These are phyloP conservation scores for Eurosta solidaginis DNA, from an alignment of 1,140 invertebrate species.

Conservation along the genomic window DNA sequence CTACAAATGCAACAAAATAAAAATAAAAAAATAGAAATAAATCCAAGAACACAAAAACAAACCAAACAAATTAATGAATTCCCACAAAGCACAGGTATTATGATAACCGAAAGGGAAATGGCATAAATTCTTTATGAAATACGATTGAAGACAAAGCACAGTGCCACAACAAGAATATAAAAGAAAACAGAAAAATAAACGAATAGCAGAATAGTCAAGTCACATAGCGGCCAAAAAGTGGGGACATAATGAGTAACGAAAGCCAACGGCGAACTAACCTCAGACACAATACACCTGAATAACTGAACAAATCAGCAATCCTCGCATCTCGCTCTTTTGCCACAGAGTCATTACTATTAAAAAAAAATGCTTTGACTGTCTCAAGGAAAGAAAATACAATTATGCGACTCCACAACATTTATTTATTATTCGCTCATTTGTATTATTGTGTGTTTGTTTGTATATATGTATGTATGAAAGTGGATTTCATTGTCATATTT, in stretches of 20 bases:
- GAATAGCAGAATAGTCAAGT: neutral
- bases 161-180: neutral
- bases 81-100: neutral
- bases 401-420: slow-evolving; percentile 35
- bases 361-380: slow-evolving; percentile 30
- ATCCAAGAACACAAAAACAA: neutral
- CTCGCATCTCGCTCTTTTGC: neutral
- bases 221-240: slow-evolving; percentile 18
- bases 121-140: slow-evolving; percentile 57
- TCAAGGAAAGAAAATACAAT: slow-evolving; percentile 48
- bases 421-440: neutral
- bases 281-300: slow-evolving; percentile 28
- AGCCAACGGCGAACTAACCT: neutral
- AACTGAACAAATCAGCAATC: neutral
- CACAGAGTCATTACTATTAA: neutral
- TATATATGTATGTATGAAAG: too few relatives aligned
- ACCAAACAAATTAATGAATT: slow-evolving; percentile 27
- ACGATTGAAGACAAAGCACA: slow-evolving; percentile 29
- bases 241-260: slow-evolving; percentile 25
- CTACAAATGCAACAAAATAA: slow-evolving; percentile 8
- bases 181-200: neutral
- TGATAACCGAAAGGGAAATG: slow-evolving; percentile 39
- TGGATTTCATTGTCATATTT: slow-evolving; percentile 36
- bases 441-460: too few relatives aligned
- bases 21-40: neutral